Conservation (phyloP, 1,140 invertebrate species). For the Drosophila littoralis region DNA sequence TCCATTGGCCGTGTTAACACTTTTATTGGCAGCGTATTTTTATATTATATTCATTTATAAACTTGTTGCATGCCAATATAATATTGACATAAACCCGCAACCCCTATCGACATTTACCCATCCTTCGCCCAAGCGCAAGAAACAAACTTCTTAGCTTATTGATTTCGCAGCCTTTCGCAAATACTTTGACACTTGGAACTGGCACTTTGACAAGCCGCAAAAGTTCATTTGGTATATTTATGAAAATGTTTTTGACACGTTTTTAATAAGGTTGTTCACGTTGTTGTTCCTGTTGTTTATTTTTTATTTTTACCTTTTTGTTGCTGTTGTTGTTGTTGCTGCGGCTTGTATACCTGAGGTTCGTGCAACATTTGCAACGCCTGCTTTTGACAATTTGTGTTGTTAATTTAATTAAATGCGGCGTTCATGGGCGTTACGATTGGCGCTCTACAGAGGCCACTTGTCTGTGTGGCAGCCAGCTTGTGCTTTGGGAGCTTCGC, state of each 20-base stretch:
- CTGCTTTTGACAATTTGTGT: constrained; percentile 75
- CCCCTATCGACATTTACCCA: neutral
- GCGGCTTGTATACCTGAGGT: constrained; percentile 35
- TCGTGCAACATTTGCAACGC: constrained; percentile 40
- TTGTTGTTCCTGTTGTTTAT: constrained; percentile 22
- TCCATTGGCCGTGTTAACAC: constrained; percentile 42
- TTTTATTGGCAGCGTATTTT: constrained; percentile 42
- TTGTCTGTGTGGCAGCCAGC: constrained; percentile 1
- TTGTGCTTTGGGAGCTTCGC: constrained; percentile 3
- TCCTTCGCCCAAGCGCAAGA: neutral
- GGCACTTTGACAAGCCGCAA: constrained; percentile 56
- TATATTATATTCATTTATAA: constrained; percentile 45
- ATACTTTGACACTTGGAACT: constrained; percentile 69
- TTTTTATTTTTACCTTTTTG: constrained; percentile 11
- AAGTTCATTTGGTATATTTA: constrained; percentile 78
- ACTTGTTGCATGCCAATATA: constrained; percentile 55
- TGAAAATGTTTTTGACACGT: constrained; percentile 80
- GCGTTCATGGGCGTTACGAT: constrained; percentile 30
- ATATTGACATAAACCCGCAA: neutral
- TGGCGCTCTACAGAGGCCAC: constrained; percentile 9
- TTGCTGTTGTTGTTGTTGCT: constrained; percentile 6
- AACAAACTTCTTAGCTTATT: constrained; percentile 61
- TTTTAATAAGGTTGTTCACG: constrained; percentile 72
- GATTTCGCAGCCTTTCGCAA: constrained; percentile 60
- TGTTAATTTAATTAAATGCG: constrained; percentile 79